These are phyloP conservation scores for Phalacrocorax pelagicus DNA, from an alignment of 2,113 vertebrate genomes.

Conservation along the genomic window DNA sequence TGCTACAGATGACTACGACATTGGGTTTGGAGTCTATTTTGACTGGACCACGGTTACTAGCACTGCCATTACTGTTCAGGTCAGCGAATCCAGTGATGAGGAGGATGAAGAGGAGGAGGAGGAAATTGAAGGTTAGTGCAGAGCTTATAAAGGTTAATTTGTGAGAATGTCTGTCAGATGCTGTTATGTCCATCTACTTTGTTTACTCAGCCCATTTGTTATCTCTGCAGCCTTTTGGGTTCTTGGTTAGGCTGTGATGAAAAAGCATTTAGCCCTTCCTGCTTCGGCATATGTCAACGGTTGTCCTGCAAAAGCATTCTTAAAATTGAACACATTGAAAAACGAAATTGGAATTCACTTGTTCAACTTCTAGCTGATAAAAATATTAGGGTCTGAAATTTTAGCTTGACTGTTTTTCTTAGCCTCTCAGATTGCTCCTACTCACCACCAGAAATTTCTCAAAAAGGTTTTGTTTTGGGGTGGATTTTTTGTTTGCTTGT, in stretches of 20 bases:
- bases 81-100: conserved; percentile 97
- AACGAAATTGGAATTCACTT: neutral
- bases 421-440: neutral
- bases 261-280: neutral
- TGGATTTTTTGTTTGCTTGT: neutral
- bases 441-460: neutral
- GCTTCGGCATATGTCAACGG: neutral
- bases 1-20: conserved; percentile 94
- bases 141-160: neutral
- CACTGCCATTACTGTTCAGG: conserved; percentile 93
- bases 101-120: conserved; percentile 94
- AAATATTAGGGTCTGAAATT: neutral
- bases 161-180: neutral
- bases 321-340: neutral
- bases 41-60: conserved; percentile 93
- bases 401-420: neutral
- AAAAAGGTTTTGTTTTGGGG: neutral
- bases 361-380: neutral
- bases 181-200: neutral
- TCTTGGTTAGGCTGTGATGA: neutral
- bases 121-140: conserved; percentile 82
- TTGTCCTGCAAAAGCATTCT: neutral
- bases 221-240: neutral
- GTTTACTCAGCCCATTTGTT: neutral
- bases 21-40: conserved; percentile 97